Conservation (phyloP, 2,888 invertebrate genomes). For the Zaprionus obscuricornis region DNA sequence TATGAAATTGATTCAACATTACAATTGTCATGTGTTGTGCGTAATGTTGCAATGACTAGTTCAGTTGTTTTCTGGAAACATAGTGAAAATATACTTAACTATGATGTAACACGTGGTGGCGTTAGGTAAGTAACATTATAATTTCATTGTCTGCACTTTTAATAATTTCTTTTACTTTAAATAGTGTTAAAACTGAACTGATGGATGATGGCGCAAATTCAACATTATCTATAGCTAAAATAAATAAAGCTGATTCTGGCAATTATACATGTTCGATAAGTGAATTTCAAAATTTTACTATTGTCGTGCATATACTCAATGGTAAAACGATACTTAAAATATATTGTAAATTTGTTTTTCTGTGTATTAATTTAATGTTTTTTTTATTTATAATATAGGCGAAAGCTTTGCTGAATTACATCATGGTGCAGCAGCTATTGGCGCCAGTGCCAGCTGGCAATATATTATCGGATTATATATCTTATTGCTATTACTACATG, state of each 20-base stretch:
- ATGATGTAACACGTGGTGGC: slow-evolving; percentile 85
- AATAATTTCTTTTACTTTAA: neutral
- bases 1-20: slow-evolving; percentile 86
- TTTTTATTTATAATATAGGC: slow-evolving; percentile 80
- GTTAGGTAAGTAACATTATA: slow-evolving; percentile 81
- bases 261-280: slow-evolving; percentile 85
- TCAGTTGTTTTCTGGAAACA: slow-evolving; percentile 85
- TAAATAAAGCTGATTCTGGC: slow-evolving; percentile 84
- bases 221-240: slow-evolving; percentile 84
- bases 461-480: slow-evolving; percentile 62
- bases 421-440: slow-evolving; percentile 84
- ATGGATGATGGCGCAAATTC: slow-evolving; percentile 85
- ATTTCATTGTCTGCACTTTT: neutral
- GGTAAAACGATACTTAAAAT: slow-evolving; percentile 81
- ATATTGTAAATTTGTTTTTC: slow-evolving; percentile 1
- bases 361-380: slow-evolving; percentile 7
- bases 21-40: slow-evolving; percentile 85
- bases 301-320: slow-evolving; percentile 85
- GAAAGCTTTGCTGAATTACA: slow-evolving; percentile 87
- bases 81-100: slow-evolving; percentile 84
- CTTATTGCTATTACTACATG: slow-evolving; percentile 62
- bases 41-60: slow-evolving; percentile 84
- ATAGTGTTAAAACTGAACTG: slow-evolving; percentile 85
- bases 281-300: slow-evolving; percentile 84
- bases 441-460: slow-evolving; percentile 47